Base-by-base conservation (phyloP, 1,140 invertebrate species). In the Nasonia vitripennis region DNA sequence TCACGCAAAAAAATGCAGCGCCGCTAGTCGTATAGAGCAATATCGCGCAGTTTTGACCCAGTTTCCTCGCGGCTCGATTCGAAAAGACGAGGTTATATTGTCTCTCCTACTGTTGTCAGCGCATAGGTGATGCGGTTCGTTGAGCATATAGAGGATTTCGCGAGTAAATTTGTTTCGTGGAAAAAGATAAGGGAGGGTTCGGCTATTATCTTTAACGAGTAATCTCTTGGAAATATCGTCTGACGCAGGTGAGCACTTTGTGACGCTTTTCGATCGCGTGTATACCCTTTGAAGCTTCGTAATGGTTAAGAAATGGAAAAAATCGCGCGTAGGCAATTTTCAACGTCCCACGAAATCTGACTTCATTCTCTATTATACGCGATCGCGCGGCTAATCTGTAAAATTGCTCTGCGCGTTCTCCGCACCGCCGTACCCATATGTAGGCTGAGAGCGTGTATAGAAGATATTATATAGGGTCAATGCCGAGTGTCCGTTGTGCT, bases 21-120 rank as follows among this genome's bases (percentile, higher is more conserved):
- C 41, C 41, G 37, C 2, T 14, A 6, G 6, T 14, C 12, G 27
- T 27, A 9, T 55, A 82, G 68, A 62, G 73, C 45, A 62, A 82
- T 82, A 71, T 27, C 41, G 6, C 67, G 55, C 34, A 55, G 51
- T 83, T 83, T 83, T 83, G 73, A 83, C 73, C 73, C 14, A 83
- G 31, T 83, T 82, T 10, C 71, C 7, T 45, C 55, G 5, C 48
- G 48, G 10, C 48, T 62, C 55, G 55, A 62, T n/a, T 62, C 12
- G 31, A 34, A 74, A 34, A 74, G 23, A 27, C 34, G 34, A 74
- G 71, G 71, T 74, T 74, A 41, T 74, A 74, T 74, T 74, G 34
- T 74, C 71, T 12, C 27, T 20, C 27, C 9, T 37, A 4, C 34
- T 37, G 34, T 37, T 10, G 41, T 45, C 9, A 45, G 27, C 68